phyloP scores from a whole-genome alignment of 2,113 vertebrate genomes.

The Cynoglossus semilaevis region DNA sequence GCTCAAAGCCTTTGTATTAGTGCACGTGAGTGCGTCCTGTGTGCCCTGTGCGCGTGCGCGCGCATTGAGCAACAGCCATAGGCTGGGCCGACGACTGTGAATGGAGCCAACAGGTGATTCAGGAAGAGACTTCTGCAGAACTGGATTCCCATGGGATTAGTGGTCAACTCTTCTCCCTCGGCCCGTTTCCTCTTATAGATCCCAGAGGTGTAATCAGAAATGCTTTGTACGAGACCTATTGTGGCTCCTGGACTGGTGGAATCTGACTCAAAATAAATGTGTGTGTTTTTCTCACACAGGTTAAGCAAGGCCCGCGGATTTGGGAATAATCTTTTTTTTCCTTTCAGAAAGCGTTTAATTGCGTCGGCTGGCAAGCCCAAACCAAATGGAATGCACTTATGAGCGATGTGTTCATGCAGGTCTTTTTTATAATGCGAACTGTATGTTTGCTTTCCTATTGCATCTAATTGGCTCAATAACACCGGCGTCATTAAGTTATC shows the following conservation, averaged over 20 bases:
- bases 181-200: conserved; percentile 65
- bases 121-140: conserved; percentile 46
- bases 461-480: conserved; percentile 75
- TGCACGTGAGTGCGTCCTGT: conserved; percentile 27
- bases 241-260: conserved; percentile 62
- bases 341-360: conserved; percentile 73
- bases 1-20: conserved; percentile 54
- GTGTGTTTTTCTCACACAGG: conserved; percentile 47
- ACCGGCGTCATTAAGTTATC: conserved; percentile 67
- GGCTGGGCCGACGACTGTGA: conserved; percentile 45
- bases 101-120: conserved; percentile 65
- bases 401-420: conserved; percentile 68
- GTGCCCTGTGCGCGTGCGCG: conserved; percentile 12
- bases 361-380: conserved; percentile 69
- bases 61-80: conserved; percentile 48
- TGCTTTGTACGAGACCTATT: conserved; percentile 54
- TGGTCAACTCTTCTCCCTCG: conserved; percentile 30
- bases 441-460: conserved; percentile 72
- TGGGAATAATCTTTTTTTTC: conserved; percentile 72
- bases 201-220: conserved; percentile 62
- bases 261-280: conserved; percentile 59
- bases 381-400: conserved; percentile 67
- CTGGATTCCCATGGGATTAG: conserved; percentile 69
- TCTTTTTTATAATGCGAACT: conserved; percentile 56
- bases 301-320: conserved; percentile 63